phyloP scores from a whole-genome alignment of 1,140 invertebrate species.

The Nephotettix cincticeps region DNA sequence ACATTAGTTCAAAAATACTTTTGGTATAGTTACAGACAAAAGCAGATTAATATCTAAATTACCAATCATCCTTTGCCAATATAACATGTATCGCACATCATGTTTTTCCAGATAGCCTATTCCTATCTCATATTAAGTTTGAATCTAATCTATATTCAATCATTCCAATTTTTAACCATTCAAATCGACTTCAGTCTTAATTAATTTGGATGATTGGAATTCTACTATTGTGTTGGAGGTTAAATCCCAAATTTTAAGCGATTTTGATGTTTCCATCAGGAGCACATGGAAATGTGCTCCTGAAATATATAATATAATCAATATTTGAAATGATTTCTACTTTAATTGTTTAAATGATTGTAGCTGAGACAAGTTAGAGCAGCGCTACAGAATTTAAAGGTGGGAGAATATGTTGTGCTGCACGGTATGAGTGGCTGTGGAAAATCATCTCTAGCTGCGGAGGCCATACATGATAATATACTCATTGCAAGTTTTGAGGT shows the following conservation, averaged over 20 bases:
- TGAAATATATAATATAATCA: neutral
- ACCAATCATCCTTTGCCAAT: no score
- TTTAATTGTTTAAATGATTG: conserved; percentile 25
- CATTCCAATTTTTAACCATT: no score
- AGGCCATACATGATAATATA: conserved; percentile 56
- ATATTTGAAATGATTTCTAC: neutral
- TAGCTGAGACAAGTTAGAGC: conserved; percentile 50
- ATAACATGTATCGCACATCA: no score
- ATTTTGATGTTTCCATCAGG: neutral
- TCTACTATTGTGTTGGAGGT: neutral
- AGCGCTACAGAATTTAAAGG: conserved; percentile 46
- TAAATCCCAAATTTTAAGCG: neutral
- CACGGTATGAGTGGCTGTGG: conserved; percentile 69
- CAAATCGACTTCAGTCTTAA: no score
- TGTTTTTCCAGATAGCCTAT: no score
- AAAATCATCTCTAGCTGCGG: conserved; percentile 65
- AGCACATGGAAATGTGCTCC: neutral
- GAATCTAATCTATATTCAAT: no score
- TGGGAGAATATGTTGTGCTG: conserved; percentile 56
- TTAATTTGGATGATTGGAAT: neutral
- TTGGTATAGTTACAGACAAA: no score
- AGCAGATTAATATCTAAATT: no score
- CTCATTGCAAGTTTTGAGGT: conserved; percentile 48
- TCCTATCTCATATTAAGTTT: no score
- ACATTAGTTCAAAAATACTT: no score